Evolutionary conservation across 2,113 vertebrate species (phyloP), one percentile per base, ranked within the genome.

Genomic region (Neotoma lepida): DNA sequence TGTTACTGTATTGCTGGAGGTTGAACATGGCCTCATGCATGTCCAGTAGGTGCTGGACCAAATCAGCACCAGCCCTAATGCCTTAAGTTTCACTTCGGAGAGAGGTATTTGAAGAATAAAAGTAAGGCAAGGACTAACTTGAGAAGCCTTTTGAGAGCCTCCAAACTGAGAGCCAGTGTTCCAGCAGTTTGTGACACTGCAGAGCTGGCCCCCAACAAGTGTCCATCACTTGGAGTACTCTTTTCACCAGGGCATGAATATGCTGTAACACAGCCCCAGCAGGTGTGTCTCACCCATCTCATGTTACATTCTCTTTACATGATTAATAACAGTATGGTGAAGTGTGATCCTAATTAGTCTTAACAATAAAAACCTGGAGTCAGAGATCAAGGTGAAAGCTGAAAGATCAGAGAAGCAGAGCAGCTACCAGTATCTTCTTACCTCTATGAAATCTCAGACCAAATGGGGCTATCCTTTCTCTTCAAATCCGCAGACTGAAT

Each of bases 231-330:
- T 4, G 9, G 35, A 35, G 13, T 17, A 12, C 9, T 49, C 61
- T 26, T 49, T 49, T 68, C 33, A 9, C 3, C 51, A 39, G 88
- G 91, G 70, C 9, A 13, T 41, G 54, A 7, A 35, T 85, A 0
- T 14, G n/a, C 56, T 15, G 18, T 10, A 5, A 12, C 58, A 61
- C 7, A 41, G 18, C 46, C 77, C 63, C 46, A 8, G 64, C 41
- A 82, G 35, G 12, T 49, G 9, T 28, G 2, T 66, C 24, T 39
- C 8, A 0, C 17, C 7, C 2, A 7, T 51, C 13, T 64, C 28
- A 1, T 4, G 15, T 33, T 68, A 7, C n/a, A 20, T 6, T 68
- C 20, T 41, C 22, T 64, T 68, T 30, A 2, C 58, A 35, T 91
- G 3, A 13, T 26, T 2, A 2, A 84, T 28, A 14, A 49, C 74